These are phyloP conservation scores for Lottia scabra DNA, from an alignment of 2,888 invertebrate species.

Conservation along the genomic window DNA sequence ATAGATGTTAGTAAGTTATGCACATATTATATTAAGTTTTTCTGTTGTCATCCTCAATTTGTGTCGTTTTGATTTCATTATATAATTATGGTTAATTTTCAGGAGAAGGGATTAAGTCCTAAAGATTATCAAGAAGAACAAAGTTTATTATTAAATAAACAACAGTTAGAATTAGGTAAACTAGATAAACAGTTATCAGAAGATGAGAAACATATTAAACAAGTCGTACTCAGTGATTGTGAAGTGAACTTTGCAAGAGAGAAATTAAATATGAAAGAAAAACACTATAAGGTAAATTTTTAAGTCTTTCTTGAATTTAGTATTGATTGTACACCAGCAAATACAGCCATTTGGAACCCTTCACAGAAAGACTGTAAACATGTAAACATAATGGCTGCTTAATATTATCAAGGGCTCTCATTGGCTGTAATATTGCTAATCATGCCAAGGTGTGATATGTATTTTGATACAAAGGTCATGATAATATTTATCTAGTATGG, in stretches of 20 bases:
- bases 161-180: slow-evolving; percentile 59
- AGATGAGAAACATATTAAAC: slow-evolving; percentile 55
- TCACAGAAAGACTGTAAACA: no score
- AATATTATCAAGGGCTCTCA: no score
- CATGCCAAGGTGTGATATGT: no score
- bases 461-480: no score
- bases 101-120: slow-evolving; percentile 57
- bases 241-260: slow-evolving; percentile 63
- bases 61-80: no score
- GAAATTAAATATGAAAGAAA: slow-evolving; percentile 63
- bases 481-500: no score
- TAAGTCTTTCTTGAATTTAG: not conserved
- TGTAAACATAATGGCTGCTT: no score
- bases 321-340: no score
- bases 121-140: slow-evolving; percentile 56
- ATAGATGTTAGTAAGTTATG: no score
- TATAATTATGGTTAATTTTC: slow-evolving; percentile 6
- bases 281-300: slow-evolving; percentile 61
- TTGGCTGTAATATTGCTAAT: no score
- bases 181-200: slow-evolving; percentile 51
- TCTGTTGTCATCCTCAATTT: no score
- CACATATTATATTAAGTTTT: no score
- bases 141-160: slow-evolving; percentile 56
- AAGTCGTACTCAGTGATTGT: slow-evolving; percentile 62
- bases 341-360: not conserved